These are phyloP conservation scores for Danio aesculapii DNA, from an alignment of 2,797 vertebrate species.

Conservation along the genomic window DNA sequence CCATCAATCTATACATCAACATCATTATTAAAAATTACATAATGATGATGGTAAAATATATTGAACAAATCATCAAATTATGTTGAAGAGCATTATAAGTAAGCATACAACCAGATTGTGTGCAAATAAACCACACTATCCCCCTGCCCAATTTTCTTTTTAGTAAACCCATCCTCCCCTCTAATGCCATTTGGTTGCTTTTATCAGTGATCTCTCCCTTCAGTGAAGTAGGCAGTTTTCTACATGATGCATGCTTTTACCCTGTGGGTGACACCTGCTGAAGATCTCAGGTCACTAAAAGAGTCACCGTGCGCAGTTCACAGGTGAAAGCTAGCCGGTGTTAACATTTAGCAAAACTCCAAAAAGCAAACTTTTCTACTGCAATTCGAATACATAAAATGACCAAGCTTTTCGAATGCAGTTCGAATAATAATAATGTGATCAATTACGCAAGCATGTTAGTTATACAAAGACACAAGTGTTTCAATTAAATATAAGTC, in stretches of 20 bases:
- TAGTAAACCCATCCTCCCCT: not conserved
- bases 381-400: not conserved
- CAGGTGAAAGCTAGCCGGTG: not conserved
- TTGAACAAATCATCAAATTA: not conserved
- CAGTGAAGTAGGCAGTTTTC: constrained; percentile 10
- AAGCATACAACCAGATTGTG: not conserved
- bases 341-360: not conserved
- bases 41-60: not conserved
- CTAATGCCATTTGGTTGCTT: constrained; percentile 14
- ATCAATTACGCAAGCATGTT: not conserved
- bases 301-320: not conserved
- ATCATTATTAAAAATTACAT: not conserved
- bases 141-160: not conserved
- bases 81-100: not conserved
- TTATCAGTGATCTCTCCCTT: constrained; percentile 34
- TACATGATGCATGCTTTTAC: constrained; percentile 9
- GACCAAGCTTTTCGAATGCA: not conserved
- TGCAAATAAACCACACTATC: not conserved
- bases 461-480: constrained; percentile 3
- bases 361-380: constrained; percentile 9
- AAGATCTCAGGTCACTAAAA: constrained; percentile 25
- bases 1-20: too few relatives aligned
- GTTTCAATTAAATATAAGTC: constrained; percentile 23
- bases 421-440: not conserved
- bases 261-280: constrained; percentile 14